Conservation (phyloP, 2,113 vertebrate genomes). For the Dendropsophus ebraccatus region DNA sequence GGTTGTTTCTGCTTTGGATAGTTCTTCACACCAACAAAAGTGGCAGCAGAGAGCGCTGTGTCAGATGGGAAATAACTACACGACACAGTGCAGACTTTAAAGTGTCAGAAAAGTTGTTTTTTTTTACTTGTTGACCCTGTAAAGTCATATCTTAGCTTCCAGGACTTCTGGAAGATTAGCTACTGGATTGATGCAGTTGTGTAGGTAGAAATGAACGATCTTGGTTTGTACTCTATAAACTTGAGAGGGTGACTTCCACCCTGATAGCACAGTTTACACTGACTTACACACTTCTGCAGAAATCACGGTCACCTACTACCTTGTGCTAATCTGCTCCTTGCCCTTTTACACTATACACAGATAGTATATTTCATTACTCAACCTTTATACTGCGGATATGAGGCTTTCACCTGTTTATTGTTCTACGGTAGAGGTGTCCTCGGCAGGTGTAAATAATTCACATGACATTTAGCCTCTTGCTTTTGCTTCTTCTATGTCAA, state of each 20-base stretch:
- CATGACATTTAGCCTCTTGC: neutral
- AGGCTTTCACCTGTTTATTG: neutral
- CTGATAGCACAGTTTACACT: neutral
- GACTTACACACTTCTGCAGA: neutral
- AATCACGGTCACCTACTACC: neutral
- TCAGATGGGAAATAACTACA: too few relatives aligned
- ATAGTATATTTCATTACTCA: neutral
- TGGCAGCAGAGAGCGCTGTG: too few relatives aligned
- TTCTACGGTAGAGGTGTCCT: neutral
- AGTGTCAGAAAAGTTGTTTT: too few relatives aligned
- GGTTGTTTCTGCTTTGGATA: too few relatives aligned
- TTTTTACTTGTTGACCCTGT: too few relatives aligned
- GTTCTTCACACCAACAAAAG: too few relatives aligned
- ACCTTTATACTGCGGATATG: constrained; percentile 1
- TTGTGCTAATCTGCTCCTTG: neutral
- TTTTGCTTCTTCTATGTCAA: neutral
- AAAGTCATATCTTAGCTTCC: neutral
- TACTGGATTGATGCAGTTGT: neutral
- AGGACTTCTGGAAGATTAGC: too few relatives aligned
- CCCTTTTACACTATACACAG: neutral
- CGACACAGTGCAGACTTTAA: too few relatives aligned
- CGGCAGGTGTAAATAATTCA: neutral
- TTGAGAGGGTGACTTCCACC: neutral
- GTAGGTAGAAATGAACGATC: neutral
- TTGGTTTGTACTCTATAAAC: neutral